phyloP scores from a whole-genome alignment of 2,888 invertebrate genomes.

The Pseudeuparius sepicola region DNA sequence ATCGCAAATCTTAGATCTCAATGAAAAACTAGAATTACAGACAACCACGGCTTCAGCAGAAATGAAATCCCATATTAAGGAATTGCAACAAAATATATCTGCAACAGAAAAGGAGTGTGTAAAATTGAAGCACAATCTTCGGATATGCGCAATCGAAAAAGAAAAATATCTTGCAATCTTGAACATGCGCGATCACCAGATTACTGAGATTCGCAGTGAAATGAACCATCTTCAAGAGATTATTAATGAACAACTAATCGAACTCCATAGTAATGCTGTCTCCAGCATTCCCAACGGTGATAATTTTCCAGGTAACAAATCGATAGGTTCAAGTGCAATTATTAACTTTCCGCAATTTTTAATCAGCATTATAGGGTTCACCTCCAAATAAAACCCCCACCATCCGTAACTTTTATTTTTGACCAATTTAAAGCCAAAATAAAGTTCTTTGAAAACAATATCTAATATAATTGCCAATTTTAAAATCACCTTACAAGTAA shows the following conservation, averaged over 20 bases:
- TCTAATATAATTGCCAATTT: too few species aligned
- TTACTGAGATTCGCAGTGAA: conserved; percentile 35
- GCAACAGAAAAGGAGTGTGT: conserved; percentile 29
- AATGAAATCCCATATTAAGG: conserved; percentile 28
- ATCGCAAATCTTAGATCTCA: too few species aligned
- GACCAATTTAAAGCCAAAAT: too few species aligned
- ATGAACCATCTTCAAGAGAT: conserved; percentile 36
- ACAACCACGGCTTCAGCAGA: conserved; percentile 25
- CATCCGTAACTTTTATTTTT: too few species aligned
- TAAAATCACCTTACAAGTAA: too few species aligned
- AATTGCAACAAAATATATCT: conserved; percentile 31
- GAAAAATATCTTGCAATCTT: conserved; percentile 37
- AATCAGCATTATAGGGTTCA: too few species aligned
- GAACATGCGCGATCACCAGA: conserved; percentile 35
- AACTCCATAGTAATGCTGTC: conserved; percentile 24
- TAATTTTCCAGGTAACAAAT: too few species aligned
- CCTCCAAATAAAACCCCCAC: too few species aligned
- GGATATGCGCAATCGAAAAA: conserved; percentile 34
- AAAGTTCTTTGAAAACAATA: too few species aligned
- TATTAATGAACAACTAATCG: conserved; percentile 35
- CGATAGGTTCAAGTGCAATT: too few species aligned
- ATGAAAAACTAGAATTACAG: conserved; percentile 25
- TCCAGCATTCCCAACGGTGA: conserved; percentile 15
- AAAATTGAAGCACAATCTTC: conserved; percentile 32
- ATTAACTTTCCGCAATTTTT: too few species aligned